Evolutionary conservation across 2,113 vertebrate genomes (phyloP), one percentile per base, ranked within the genome.

Genomic region (Taurulus bubalis): DNA sequence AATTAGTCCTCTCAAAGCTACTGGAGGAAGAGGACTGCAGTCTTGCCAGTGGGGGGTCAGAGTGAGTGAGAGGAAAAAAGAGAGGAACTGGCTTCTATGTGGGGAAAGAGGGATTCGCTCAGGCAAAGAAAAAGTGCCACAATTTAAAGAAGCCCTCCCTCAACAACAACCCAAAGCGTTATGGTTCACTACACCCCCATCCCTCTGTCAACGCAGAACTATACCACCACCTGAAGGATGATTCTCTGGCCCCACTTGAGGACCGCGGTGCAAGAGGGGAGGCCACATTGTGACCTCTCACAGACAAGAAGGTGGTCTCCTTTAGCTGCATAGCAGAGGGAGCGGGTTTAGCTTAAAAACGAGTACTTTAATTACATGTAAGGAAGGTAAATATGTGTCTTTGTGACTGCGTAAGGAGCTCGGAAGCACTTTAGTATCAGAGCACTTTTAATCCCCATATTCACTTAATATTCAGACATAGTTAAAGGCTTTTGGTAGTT

Each of bases 1-100:
- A 94, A 94, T 95, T 91, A 92, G 84, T 81, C 82, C 75, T 84
- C 86, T 85, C 59, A 80, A 75, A 86, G 89, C 59, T 78, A 89
- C 80, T 75, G 42, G 24, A 81, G 71, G 79, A 77, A 80, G 77
- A 62, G 83, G 80, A 62, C 60, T 62, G 49, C 2, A 4, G 32
- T 68, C 63, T 56, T 75, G 59, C 72, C 75, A 36, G 74, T 24
- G 63, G 85, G 79, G 79, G 76, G 80, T 80, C 70, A 68, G 53
- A 73, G 56, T 60, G 69, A 75, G 10, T 49, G 47, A 71, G 75
- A 62, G 49, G 42, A 49, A 45, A 55, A 49, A 34, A 86, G 75
- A 86, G 80, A 82, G 53, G 26, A 45, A 55, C 67, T 76, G 75
- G 24, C 45, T 51, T 75, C 36, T 3, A 55, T 75, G 56, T 69